Percentiles rank a stretch among this genome's conserved stretches.
Evolutionary conservation across 2,888 invertebrate species (phyloP).

Genomic region (Oegoconia quadripuncta): DNA sequence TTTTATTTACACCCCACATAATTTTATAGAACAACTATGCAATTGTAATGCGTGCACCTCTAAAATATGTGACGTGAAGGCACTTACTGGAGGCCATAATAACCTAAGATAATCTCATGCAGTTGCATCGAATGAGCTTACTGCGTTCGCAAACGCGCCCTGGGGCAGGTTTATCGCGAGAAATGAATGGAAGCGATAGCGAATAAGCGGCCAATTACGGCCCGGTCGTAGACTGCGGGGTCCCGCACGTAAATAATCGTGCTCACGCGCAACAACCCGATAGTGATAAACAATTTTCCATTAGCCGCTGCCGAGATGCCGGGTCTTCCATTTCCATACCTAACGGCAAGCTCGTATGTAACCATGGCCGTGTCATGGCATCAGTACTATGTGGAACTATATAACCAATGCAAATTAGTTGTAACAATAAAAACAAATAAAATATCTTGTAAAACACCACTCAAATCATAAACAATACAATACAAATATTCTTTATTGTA

Average conservation of each 20-base stretch:
- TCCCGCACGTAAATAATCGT: constrained; percentile 66
- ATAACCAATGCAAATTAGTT: constrained; percentile 63
- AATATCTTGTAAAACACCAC: constrained; percentile 47
- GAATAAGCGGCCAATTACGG: constrained; percentile 71
- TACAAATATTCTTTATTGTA: too few relatives aligned
- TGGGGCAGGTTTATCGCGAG: constrained; percentile 60
- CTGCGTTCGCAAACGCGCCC: constrained; percentile 38
- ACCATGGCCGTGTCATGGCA: constrained; percentile 48
- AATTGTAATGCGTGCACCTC: constrained; percentile 7
- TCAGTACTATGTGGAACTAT: constrained; percentile 58
- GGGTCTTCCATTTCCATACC: constrained; percentile 52
- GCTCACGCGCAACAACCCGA: constrained; percentile 62
- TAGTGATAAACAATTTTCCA: constrained; percentile 72
- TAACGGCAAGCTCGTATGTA: constrained; percentile 47
- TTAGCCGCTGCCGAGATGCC: constrained; percentile 42
- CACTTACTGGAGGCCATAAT: constrained; percentile 19
- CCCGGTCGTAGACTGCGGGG: constrained; percentile 52
- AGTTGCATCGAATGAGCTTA: constrained; percentile 45
- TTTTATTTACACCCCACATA: neutral
- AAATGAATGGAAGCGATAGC: constrained; percentile 73
- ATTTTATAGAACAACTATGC: constrained; percentile 3
- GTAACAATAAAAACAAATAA: constrained; percentile 58
- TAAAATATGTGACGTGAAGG: constrained; percentile 17
- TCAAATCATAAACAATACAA: too few relatives aligned
- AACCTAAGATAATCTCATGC: constrained; percentile 42